Base-by-base conservation (phyloP, 2,113 vertebrate genomes). In the Brienomyrus longianalis region DNA sequence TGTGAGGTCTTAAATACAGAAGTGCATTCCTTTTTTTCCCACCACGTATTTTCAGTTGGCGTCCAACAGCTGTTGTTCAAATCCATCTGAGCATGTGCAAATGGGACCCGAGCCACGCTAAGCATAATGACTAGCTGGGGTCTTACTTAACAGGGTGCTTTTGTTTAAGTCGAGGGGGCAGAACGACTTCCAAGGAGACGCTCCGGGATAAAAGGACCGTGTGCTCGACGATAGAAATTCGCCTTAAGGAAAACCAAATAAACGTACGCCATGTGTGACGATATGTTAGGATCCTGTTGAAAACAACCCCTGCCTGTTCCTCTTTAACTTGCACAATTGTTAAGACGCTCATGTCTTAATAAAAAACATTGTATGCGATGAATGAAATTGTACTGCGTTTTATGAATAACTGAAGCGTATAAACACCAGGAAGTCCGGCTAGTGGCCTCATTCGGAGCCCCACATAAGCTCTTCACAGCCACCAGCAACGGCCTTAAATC, bases 21-120 rank as follows among this genome's bases (percentile, higher is more conserved):
- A 50, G 84, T 11, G 19, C 7, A 87, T 91, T 90, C 91, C 89
- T 56, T 21, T 35, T 92, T 94, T 92, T 91, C 83, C 91, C 93
- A 86, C 31, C n/a, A 11, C 10, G 10, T 31, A 70, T 70, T 31
- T 80, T 80, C 31, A 88, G 88, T 88, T 87, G 88, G 89, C 62
- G 90, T 87, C 88, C 47, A 87, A 88, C 93, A 92, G 91, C 90
- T 92, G 92, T 86, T 92, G 89, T 91, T 92, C 89, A 88, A 89
- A 94, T 92, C 92, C 92, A 62, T 93, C 93, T 88, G 90, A 92
- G 86, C 89, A 90, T 62, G 90, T 92, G 92, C 90, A 94, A 94
- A 94, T 80, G 88, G 0, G 0, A 90, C 90, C 88, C 80, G 10
- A 90, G 89, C 92, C 17, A 0, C 92, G 89, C 45, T 88, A 66